phyloP scores from a whole-genome alignment of 2,888 invertebrate species.

The Trisateles emortualis region DNA sequence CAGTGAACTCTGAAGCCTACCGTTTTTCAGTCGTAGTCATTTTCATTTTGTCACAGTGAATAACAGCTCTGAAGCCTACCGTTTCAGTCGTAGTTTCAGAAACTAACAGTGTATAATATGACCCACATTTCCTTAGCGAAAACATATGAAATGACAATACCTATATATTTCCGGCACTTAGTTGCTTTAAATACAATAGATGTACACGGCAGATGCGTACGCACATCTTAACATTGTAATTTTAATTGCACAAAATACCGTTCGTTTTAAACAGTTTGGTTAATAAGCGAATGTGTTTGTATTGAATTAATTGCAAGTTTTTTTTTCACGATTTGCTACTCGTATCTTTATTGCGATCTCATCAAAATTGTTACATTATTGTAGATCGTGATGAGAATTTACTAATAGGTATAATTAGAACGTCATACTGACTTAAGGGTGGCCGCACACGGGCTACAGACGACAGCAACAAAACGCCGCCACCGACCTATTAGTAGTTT shows the following conservation, averaged over 20 bases:
- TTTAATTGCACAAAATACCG: conserved; percentile 48
- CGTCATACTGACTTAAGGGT: not conserved
- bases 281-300: conserved; percentile 37
- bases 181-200: conserved; percentile 4
- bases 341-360: conserved; percentile 34
- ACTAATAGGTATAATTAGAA: not conserved
- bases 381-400: not conserved
- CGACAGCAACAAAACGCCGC: no score
- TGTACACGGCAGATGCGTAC: conserved; percentile 8
- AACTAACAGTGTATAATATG: not conserved
- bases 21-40: no score
- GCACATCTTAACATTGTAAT: conserved; percentile 23
- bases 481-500: no score
- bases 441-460: not conserved
- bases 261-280: conserved; percentile 31
- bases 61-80: not conserved
- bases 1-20: no score
- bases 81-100: not conserved
- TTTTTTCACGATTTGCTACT: conserved; percentile 18
- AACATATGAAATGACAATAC: conserved; percentile 14
- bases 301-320: conserved; percentile 40
- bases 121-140: not conserved
- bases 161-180: conserved; percentile 5
- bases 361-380: conserved; percentile 31
- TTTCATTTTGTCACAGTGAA: no score